These are phyloP conservation scores for Rhodophaea formosa DNA, from an alignment of 2,888 invertebrate genomes.

Conservation along the genomic window DNA sequence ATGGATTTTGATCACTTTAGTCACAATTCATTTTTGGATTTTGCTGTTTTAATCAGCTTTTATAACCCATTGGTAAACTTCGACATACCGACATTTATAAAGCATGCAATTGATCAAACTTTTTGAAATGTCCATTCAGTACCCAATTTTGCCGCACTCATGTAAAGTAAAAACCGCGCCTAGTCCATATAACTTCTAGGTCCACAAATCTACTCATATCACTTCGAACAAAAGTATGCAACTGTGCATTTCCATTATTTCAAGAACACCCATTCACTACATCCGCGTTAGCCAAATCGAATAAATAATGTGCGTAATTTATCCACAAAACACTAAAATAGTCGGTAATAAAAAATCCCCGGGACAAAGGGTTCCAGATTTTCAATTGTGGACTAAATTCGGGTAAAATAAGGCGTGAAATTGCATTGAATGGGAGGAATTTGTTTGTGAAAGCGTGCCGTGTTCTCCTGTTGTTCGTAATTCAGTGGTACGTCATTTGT, in stretches of 20 bases:
- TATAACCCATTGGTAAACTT: too few species aligned
- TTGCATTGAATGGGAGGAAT: conserved; percentile 67
- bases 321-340: conserved; percentile 60
- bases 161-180: too few species aligned
- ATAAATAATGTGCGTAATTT: conserved; percentile 64
- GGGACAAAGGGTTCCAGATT: conserved; percentile 52
- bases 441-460: conserved; percentile 68
- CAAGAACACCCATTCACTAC: conserved; percentile 2
- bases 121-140: too few species aligned
- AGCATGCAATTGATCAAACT: too few species aligned
- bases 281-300: conserved; percentile 38
- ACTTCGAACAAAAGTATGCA: too few species aligned
- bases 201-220: too few species aligned
- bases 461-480: conserved; percentile 54
- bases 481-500: conserved; percentile 7
- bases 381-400: conserved; percentile 67
- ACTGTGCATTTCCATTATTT: background rate
- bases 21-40: too few species aligned
- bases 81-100: too few species aligned
- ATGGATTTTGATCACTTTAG: too few species aligned
- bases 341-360: conserved; percentile 59
- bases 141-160: too few species aligned
- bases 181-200: too few species aligned
- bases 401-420: conserved; percentile 77
- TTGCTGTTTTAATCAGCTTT: too few species aligned